Percentiles rank a stretch among this genome's conserved stretches.
phyloP scores from a whole-genome alignment of 2,888 invertebrate genomes.

The Tanytarsus gracilentus region DNA sequence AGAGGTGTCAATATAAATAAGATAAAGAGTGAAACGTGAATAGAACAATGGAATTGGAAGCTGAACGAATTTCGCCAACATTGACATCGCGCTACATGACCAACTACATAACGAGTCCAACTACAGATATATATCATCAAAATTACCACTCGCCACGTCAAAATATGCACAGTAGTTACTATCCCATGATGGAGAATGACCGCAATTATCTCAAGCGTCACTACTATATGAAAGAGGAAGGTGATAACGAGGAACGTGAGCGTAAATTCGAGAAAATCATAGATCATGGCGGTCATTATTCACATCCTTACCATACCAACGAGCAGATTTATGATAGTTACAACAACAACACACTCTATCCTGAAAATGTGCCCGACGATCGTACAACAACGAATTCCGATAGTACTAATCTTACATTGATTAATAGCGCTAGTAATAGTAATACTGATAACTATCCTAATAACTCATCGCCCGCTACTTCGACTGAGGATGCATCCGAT shows the following conservation, averaged over 20 bases:
- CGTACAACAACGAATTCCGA: background rate
- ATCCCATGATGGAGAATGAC: slow-evolving; percentile 6
- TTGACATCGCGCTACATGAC: slow-evolving; percentile 24
- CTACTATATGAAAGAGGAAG: slow-evolving; percentile 19
- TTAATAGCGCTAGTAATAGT: background rate
- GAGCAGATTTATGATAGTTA: slow-evolving; percentile 17
- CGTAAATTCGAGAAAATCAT: slow-evolving; percentile 20
- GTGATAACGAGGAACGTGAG: slow-evolving; percentile 17
- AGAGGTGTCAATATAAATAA: background rate
- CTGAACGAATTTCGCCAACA: slow-evolving; percentile 26
- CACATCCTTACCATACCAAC: slow-evolving; percentile 21
- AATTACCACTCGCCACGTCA: slow-evolving; percentile 24
- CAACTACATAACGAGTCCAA: slow-evolving; percentile 19
- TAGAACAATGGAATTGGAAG: slow-evolving; percentile 24
- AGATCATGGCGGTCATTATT: slow-evolving; percentile 11
- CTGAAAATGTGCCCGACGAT: slow-evolving; percentile 15
- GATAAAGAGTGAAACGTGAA: background rate
- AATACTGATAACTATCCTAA: slow-evolving; percentile 25
- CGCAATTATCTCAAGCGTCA: slow-evolving; percentile 25
- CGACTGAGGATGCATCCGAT: slow-evolving; percentile 20
- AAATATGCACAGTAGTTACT: slow-evolving; percentile 17
- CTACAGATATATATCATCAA: slow-evolving; percentile 21
- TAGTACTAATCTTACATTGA: background rate
- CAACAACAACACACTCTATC: slow-evolving; percentile 21
- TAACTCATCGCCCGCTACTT: slow-evolving; percentile 21